A percentile compares a stretch with the other conserved stretches of the same genome.
phyloP scores from a whole-genome alignment of 1,140 invertebrate genomes.

The Drosophila sechellia region DNA sequence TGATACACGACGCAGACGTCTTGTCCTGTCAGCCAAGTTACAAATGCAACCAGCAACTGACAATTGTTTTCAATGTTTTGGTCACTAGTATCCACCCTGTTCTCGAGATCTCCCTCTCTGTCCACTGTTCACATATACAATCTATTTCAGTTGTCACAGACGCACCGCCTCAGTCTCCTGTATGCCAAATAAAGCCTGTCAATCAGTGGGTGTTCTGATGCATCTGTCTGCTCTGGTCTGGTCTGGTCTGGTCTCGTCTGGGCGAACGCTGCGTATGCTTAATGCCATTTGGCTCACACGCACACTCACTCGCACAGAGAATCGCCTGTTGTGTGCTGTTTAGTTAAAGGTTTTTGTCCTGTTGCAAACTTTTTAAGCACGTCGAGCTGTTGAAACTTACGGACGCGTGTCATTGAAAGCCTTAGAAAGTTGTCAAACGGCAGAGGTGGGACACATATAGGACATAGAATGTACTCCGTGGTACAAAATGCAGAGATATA shows the following conservation, averaged over 20 bases:
- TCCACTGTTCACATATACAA: constrained; percentile 39
- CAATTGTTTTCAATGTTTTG: constrained; percentile 78
- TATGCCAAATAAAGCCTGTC: constrained; percentile 34
- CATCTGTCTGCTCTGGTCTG: not conserved
- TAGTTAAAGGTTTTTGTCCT: constrained; percentile 72
- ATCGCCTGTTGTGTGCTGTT: constrained; percentile 34
- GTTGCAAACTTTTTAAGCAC: constrained; percentile 72
- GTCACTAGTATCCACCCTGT: constrained; percentile 30
- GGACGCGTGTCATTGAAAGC: constrained; percentile 71
- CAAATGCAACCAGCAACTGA: constrained; percentile 70
- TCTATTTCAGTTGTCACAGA: constrained; percentile 69
- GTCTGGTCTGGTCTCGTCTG: not conserved
- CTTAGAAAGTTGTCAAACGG: constrained; percentile 67
- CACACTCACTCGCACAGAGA: not conserved
- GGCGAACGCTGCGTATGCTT: constrained; percentile 64
- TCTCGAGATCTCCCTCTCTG: not conserved
- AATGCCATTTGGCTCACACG: constrained; percentile 49
- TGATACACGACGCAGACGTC: constrained; percentile 62
- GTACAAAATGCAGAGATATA: not conserved
- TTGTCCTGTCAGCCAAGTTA: constrained; percentile 64
- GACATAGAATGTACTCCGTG: constrained; percentile 10
- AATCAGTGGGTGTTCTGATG: constrained; percentile 48
- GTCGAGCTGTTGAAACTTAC: constrained; percentile 63
- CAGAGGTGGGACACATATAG: not conserved
- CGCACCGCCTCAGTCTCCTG: constrained; percentile 20